Percentiles rank a stretch among this genome's conserved stretches.
These are phyloP conservation scores for Hippocampus mohnikei DNA, from an alignment of 2,113 vertebrate genomes.

Conservation along the genomic window DNA sequence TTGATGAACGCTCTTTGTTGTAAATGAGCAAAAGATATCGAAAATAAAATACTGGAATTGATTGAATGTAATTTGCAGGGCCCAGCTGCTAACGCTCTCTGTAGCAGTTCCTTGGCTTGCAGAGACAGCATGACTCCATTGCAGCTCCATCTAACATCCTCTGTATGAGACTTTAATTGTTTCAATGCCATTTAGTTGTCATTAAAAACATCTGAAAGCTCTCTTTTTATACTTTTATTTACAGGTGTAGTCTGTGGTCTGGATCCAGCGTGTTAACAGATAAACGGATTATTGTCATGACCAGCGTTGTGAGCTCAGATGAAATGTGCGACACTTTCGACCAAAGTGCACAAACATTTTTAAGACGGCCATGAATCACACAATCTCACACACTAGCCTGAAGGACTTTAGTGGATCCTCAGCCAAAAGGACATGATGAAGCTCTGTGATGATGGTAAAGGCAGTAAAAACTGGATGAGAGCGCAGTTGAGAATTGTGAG, in stretches of 20 bases:
- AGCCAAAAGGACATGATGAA: conserved; percentile 26
- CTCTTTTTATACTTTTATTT: conserved; percentile 42
- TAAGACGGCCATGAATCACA: conserved; percentile 19
- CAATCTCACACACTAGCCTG: conserved; percentile 9
- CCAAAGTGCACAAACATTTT: conserved; percentile 24
- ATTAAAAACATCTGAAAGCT: conserved; percentile 29
- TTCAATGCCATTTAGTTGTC: conserved; percentile 36
- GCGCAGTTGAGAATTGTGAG: conserved; percentile 5
- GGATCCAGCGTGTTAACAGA: conserved; percentile 29
- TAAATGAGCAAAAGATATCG: conserved; percentile 9
- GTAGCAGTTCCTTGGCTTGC: conserved; percentile 35
- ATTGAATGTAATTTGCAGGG: conserved; percentile 24
- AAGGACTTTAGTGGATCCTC: conserved; percentile 8
- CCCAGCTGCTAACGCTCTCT: conserved; percentile 12
- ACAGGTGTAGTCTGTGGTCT: conserved; percentile 42
- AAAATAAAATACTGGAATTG: conserved; percentile 15
- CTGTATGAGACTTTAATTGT: conserved; percentile 36
- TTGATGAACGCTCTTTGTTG: background rate
- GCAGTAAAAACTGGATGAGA: conserved; percentile 8
- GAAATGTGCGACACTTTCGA: conserved; percentile 38
- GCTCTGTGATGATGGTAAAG: conserved; percentile 16
- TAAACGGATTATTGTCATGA: conserved; percentile 21
- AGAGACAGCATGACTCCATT: conserved; percentile 30
- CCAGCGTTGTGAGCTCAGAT: conserved; percentile 9
- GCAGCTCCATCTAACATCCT: conserved; percentile 23